Base-by-base conservation (phyloP, 2,888 invertebrate genomes). In the Byasa hedistus region DNA sequence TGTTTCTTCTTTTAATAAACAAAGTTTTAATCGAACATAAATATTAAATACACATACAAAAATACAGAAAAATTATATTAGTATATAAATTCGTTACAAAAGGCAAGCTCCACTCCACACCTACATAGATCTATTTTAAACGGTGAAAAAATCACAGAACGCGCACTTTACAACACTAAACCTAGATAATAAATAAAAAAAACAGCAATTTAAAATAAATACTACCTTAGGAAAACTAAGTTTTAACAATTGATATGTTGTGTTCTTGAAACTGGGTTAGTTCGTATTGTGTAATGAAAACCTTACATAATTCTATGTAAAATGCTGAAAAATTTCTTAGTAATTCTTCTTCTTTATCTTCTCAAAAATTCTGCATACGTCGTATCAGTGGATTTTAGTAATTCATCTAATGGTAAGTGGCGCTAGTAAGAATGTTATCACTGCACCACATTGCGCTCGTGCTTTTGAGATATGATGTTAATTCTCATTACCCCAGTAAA, bases 41-140 rank as follows among this genome's bases (percentile, higher is more conserved):
- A 66, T 55, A 55, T 56, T 61, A 57, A 65, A 51, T 66, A 44
- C 62, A 32, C 32, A 66, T 66, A 58, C 55, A 66, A 71, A 68
- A 68, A 69, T 69, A 68, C 67, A 71, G 64, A 63, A 65, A 70
- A 69, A 68, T 69, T 66, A 65, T 61, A 69, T 68, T 60, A 69
- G 60, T 68, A 60, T 67, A 57, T 66, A 65, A 65, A 89, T 88
- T 88, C 88, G 88, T 87, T 81, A 78, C 70, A 52, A 79, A 85
- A 85, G 88, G 88, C 88, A 89, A 88, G 86, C 83, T 77, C 77
- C 61, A 73, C 72, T 67, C 32, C 32, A 32, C 71, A 73, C 64
- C 71, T 70, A 32, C 32, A 70, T 74, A 76, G 70, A 73, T 74
- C 71, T 61, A 56, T 57, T 51, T 73, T 68, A 72, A 75, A 73